Percentiles rank a stretch among this genome's conserved stretches.
These are phyloP conservation scores for Copidosoma floridanum DNA, from an alignment of 1,140 invertebrate species.

Conservation along the genomic window DNA sequence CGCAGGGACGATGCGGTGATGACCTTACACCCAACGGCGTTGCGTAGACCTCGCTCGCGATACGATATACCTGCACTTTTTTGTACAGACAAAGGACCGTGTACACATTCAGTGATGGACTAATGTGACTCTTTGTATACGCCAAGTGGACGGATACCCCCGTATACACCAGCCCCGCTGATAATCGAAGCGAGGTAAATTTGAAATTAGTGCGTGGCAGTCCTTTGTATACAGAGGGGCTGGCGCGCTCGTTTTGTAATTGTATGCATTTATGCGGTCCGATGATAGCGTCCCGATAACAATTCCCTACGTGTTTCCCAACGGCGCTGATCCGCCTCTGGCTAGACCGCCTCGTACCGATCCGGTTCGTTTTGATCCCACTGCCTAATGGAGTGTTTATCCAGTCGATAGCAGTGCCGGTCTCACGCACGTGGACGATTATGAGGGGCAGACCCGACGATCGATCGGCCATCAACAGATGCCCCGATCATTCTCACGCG, in stretches of 20 bases:
- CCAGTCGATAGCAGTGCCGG: background rate
- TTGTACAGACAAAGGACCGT: constrained; percentile 1
- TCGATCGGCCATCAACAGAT: background rate
- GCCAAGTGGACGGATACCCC: constrained; percentile 18
- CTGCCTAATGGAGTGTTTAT: constrained; percentile 23
- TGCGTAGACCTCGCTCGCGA: constrained; percentile 1
- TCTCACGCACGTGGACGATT: background rate
- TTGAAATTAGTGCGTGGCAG: constrained; percentile 2
- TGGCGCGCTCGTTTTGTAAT: constrained; percentile 17
- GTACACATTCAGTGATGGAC: constrained; percentile 12
- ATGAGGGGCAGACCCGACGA: background rate
- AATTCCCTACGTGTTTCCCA: constrained; percentile 42
- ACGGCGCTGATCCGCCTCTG: constrained; percentile 29
- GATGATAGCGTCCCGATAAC: background rate
- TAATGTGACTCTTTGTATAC: constrained; percentile 18
- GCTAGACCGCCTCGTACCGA: constrained; percentile 40
- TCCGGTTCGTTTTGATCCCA: constrained; percentile 44
- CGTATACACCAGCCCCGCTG: constrained; percentile 5
- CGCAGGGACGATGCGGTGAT: no score
- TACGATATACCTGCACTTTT: no score
- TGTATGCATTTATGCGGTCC: constrained; percentile 47
- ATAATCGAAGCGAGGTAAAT: constrained; percentile 23
- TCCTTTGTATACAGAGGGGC: background rate
- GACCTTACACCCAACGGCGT: no score
- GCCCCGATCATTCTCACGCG: no score